A percentile compares a stretch with the other conserved stretches of the same genome.
Conservation (phyloP, 2,797 vertebrate species). For the Semotilus atromaculatus region DNA sequence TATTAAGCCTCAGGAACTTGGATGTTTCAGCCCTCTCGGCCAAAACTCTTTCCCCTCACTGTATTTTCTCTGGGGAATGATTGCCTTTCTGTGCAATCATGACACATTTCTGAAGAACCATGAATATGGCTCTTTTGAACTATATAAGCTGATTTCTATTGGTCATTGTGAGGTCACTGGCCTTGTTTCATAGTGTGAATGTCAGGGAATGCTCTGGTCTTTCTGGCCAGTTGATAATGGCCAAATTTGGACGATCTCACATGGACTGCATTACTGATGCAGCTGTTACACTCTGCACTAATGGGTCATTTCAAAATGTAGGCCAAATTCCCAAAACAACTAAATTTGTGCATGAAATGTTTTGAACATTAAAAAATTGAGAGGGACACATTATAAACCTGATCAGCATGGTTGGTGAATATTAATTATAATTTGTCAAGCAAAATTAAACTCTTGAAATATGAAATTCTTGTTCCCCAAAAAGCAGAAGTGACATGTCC, state of each 20-base stretch:
- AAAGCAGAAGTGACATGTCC: not conserved
- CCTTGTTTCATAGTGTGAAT: not conserved
- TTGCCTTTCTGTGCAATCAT: slow-evolving; percentile 40
- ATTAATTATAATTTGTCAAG: not conserved
- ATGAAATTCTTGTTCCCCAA: not conserved
- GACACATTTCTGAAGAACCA: slow-evolving; percentile 43
- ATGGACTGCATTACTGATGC: slow-evolving; percentile 42
- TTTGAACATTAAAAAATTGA: not conserved
- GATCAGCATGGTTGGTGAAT: not conserved
- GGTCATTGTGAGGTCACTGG: slow-evolving; percentile 28
- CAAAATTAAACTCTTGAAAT: not conserved
- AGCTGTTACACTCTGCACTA: slow-evolving; percentile 45
- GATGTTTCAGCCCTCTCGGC: slow-evolving; percentile 43
- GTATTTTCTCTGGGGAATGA: slow-evolving; percentile 37
- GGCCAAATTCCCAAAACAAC: slow-evolving; percentile 40
- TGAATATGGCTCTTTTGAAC: slow-evolving; percentile 13
- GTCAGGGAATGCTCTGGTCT: slow-evolving; percentile 19
- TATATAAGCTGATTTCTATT: slow-evolving; percentile 23
- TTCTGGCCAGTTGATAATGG: slow-evolving; percentile 22
- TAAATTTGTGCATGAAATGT: slow-evolving; percentile 43
- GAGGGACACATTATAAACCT: not conserved
- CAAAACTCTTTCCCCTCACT: slow-evolving; percentile 42
- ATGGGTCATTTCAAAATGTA: slow-evolving; percentile 32
- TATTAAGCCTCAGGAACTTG: slow-evolving; percentile 56
- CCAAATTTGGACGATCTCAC: slow-evolving; percentile 29